Evolutionary conservation across 1,140 invertebrate species (phyloP), one percentile per base, ranked within the genome.

Genomic region (Pseudomyrmex gracilis): DNA sequence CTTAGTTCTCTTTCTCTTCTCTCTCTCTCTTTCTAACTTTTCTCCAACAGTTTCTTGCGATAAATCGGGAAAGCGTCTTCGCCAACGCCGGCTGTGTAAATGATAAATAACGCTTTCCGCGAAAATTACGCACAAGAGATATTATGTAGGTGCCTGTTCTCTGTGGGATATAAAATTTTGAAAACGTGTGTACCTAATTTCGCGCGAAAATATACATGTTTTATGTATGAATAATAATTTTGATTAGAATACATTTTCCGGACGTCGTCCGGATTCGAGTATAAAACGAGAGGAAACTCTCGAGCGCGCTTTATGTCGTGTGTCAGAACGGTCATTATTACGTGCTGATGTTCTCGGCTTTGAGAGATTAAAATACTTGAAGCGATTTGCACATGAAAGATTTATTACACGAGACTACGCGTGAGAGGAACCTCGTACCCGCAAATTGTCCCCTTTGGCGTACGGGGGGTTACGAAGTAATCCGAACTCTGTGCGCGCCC

Each of bases 371-470:
- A 77, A 77, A 67, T 77, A 77, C 47, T 67, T 66, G 5, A 22
- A 66, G 24, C 47, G 24, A 77, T 66, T 77, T 77, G 73, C 73
- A 77, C 73, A 77, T 66, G 47, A 67, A 43, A 77, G 61, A 77
- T 67, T 77, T 77, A 77, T 77, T 77, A 34, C 5, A 43, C 73
- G 47, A 20, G 49, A 24, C 12, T 76, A 17, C 24, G 47, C 13
- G 34, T 34, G 34, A 34, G n/a, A 77, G 73, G 67, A 77, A 77
- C 63, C 43, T 77, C 8, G 47, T 53, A 2, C 24, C 47, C 47
- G 17, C 61, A 77, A 67, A 77, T 76, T 66, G 73, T 77, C 61
- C 47, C 4, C 47, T 77, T 53, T 22, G 22, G 60, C 73, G 22
- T 67, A 24, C 24, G 3, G 43, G 24, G n/a, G n/a, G n/a, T n/a